Conservation (phyloP, 2,888 invertebrate genomes). For the Phasia obesa region DNA sequence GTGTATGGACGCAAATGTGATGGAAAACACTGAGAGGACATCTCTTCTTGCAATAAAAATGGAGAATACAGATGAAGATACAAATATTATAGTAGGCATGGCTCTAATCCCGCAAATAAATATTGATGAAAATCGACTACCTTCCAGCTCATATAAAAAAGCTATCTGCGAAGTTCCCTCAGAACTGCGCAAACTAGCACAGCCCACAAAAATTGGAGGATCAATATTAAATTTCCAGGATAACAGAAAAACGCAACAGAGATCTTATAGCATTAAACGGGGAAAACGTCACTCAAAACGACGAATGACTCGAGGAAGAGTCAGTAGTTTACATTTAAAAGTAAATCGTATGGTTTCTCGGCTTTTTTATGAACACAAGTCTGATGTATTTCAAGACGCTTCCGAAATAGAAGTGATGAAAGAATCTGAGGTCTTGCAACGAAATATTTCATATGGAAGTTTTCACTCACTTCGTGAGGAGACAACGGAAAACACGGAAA, state of each 20-base stretch:
- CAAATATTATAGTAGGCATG: conserved; percentile 69
- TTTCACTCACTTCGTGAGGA: conserved; percentile 75
- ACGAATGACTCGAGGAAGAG: conserved; percentile 22
- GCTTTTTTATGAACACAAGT: conserved; percentile 30
- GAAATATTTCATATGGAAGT: conserved; percentile 72
- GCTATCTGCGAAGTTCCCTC: conserved; percentile 75
- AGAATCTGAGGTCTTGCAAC: conserved; percentile 70
- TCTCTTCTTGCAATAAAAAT: not conserved
- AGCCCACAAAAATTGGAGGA: not conserved
- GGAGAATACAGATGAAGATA: not conserved
- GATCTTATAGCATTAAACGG: not conserved
- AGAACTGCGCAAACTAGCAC: conserved; percentile 71
- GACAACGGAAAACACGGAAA: not conserved
- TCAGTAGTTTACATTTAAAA: conserved; percentile 63
- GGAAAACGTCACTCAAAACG: conserved; percentile 22
- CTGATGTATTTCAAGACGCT: conserved; percentile 39
- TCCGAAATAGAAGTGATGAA: conserved; percentile 53
- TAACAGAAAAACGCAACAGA: not conserved
- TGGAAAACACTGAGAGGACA: not conserved
- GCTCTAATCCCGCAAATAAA: conserved; percentile 65
- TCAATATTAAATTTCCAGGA: not conserved
- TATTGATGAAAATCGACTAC: conserved; percentile 44
- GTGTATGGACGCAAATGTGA: too few species aligned
- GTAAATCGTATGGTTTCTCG: conserved; percentile 72
- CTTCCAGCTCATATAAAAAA: conserved; percentile 54